These are phyloP conservation scores for Hylia prasina DNA, from an alignment of 2,113 vertebrate genomes.

Conservation along the genomic window DNA sequence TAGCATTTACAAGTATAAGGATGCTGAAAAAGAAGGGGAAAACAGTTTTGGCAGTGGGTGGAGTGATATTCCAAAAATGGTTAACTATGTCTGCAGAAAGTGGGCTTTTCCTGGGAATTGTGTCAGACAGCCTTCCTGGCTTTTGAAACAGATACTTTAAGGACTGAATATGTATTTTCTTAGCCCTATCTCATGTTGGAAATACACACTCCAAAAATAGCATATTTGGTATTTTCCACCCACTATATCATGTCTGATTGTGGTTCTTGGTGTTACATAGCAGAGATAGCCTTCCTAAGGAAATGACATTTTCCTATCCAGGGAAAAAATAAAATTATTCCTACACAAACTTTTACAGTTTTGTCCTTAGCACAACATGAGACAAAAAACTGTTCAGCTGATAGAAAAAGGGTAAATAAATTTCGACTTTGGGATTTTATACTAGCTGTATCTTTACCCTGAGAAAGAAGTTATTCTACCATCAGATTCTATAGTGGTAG, in stretches of 20 bases:
- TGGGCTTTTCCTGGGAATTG: background rate
- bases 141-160: background rate
- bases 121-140: background rate
- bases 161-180: background rate
- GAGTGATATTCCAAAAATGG: background rate
- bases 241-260: background rate
- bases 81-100: background rate
- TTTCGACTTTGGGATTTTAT: background rate
- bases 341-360: background rate
- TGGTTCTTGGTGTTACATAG: background rate
- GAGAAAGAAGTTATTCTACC: background rate
- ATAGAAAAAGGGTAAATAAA: background rate
- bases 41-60: background rate
- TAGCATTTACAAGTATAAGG: background rate
- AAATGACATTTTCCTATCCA: background rate
- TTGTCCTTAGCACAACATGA: background rate
- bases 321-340: background rate
- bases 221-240: background rate
- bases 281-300: background rate
- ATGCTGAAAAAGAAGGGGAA: background rate
- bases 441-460: background rate
- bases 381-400: background rate
- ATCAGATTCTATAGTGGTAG: background rate
- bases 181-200: background rate
- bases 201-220: background rate